Percentiles rank a stretch among this genome's conserved stretches.
These are phyloP conservation scores for Toxotes lorentzi DNA, from an alignment of 2,797 vertebrate genomes.

Conservation along the genomic window DNA sequence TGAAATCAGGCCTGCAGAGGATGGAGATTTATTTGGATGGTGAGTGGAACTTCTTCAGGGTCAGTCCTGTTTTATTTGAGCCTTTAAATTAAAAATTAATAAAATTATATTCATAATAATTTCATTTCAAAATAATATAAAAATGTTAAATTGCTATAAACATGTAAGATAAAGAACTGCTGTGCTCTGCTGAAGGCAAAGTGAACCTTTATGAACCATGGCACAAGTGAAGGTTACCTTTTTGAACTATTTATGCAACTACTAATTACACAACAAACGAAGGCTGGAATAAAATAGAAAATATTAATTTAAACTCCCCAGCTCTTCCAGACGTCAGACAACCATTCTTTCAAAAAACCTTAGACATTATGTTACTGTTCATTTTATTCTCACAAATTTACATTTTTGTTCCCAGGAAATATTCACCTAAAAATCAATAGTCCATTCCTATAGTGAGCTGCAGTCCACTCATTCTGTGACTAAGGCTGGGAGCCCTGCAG, in stretches of 20 bases:
- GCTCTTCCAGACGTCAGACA: too few relatives aligned
- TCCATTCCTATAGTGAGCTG: conserved; percentile 5
- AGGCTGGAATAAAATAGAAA: background rate
- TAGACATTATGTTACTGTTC: background rate
- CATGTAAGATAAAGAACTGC: background rate
- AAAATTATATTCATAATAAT: too few relatives aligned
- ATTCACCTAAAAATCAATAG: conserved; percentile 9
- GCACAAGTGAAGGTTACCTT: too few relatives aligned
- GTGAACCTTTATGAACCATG: too few relatives aligned
- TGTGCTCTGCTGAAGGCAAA: too few relatives aligned
- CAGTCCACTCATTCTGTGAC: conserved; percentile 19
- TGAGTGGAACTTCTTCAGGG: too few relatives aligned
- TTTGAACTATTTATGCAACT: background rate
- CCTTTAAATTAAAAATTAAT: background rate
- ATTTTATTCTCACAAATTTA: background rate
- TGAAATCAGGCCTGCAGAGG: background rate
- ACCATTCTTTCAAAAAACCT: background rate
- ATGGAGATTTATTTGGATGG: background rate
- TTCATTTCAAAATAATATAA: too few relatives aligned
- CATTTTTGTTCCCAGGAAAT: conserved; percentile 7
- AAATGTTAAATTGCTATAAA: background rate
- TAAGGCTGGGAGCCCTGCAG: conserved; percentile 31
- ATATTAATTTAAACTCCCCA: too few relatives aligned
- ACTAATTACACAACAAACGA: background rate
- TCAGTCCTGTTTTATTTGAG: background rate